These are phyloP conservation scores for Apodemia mormo DNA, from an alignment of 2,888 invertebrate species.

Conservation along the genomic window DNA sequence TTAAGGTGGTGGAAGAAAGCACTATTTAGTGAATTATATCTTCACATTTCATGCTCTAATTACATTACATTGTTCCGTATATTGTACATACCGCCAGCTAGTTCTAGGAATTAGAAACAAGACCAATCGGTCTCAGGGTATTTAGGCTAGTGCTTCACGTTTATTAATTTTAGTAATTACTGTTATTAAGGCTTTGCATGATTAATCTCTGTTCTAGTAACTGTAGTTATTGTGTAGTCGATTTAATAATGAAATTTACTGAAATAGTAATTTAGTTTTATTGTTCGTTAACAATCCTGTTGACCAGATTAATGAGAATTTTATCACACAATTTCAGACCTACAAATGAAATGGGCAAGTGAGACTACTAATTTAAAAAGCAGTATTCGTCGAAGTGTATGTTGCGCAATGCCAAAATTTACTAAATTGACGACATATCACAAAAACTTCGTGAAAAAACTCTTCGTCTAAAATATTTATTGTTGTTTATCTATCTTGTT, in stretches of 20 bases:
- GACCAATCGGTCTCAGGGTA: conserved; percentile 21
- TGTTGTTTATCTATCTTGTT: too few species aligned
- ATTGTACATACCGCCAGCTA: conserved; percentile 10
- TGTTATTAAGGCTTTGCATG: not conserved
- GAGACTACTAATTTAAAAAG: too few species aligned
- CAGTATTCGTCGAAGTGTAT: too few species aligned
- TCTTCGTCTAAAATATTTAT: too few species aligned
- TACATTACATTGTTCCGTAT: conserved; percentile 27
- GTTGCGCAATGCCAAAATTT: too few species aligned
- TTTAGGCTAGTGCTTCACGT: conserved; percentile 11
- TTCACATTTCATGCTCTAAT: conserved; percentile 32
- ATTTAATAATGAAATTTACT: conserved; percentile 33
- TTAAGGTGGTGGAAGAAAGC: conserved; percentile 18
- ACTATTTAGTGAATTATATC: conserved; percentile 28
- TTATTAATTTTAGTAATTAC: conserved; percentile 11
- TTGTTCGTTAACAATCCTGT: too few species aligned
- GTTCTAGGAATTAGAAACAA: conserved; percentile 21
- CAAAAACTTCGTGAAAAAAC: too few species aligned
- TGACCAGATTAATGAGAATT: too few species aligned
- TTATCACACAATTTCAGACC: too few species aligned
- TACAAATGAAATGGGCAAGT: too few species aligned
- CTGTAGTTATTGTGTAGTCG: not conserved
- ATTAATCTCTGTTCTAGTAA: not conserved
- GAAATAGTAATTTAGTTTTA: conserved; percentile 52
- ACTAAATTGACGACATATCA: too few species aligned